Evolutionary conservation across 2,888 invertebrate genomes (phyloP), one percentile per base, ranked within the genome.

Genomic region (Nyleta sp.): DNA sequence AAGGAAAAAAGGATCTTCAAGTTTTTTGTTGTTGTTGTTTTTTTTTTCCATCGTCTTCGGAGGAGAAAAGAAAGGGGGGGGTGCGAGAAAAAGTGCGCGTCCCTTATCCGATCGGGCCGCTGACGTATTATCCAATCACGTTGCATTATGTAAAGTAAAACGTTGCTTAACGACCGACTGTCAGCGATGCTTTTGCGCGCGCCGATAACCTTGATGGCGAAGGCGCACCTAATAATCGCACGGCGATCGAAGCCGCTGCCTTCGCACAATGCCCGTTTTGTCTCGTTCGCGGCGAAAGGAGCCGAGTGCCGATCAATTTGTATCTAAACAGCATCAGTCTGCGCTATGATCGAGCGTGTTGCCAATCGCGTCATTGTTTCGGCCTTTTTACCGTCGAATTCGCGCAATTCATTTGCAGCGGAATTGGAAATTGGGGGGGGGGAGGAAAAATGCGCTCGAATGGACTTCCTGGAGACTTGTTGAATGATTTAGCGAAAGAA

Each of bases 121-220:
- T 57, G 65, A 55, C 65, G 55, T 68, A 67, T 68, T 68, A 62
- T 72, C 72, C 77, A 78, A 78, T 78, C 72, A 40, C 64, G 53
- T 40, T 62, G 68, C 65, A 64, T 78, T 79, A 76, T 74, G 73
- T 77, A 67, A 79, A 79, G 70, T 81, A 74, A 78, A 78, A 73
- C 60, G 62, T 76, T 76, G 80, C 67, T 65, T 68, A 73, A 78
- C 78, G 70, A 75, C 50, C 46, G 68, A 62, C 57, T 78, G 76
- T 75, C 73, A 67, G 78, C 65, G 72, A 70, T 50, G 68, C 70
- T 67, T 78, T 73, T 68, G 60, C 72, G 72, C 73, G 50, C 67
- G 44, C 55, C 76, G 65, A 77, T 79, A 79, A 79, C 81, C 79
- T 77, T 79, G 71, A 42, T 60, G 64, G 55, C 44, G 44, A 80